phyloP scores from a whole-genome alignment of 1,140 invertebrate species.

The Hirudo medicinalis region DNA sequence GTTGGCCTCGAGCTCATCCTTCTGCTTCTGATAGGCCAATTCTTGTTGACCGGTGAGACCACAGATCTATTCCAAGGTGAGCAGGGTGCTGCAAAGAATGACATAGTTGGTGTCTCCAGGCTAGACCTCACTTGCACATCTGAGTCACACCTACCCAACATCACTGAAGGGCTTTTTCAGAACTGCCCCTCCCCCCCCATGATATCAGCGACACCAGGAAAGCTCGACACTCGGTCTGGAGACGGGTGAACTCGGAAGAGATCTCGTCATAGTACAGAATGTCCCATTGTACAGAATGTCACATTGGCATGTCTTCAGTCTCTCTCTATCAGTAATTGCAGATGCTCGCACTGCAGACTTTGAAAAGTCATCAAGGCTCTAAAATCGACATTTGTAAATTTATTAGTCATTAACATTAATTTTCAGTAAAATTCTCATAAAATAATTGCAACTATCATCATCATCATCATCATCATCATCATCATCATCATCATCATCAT shows the following conservation, averaged over 20 bases:
- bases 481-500: background rate
- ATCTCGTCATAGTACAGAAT: conserved; percentile 87
- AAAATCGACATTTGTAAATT: too few relatives aligned
- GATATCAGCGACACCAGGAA: conserved; percentile 29
- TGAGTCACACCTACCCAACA: conserved; percentile 28
- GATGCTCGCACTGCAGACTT: background rate
- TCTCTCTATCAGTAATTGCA: conserved; percentile 27
- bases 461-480: too few relatives aligned
- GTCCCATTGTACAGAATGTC: conserved; percentile 74
- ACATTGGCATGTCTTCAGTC: conserved; percentile 50
- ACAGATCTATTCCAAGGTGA: conserved; percentile 30
- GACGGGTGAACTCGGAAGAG: conserved; percentile 64
- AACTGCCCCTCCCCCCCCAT: conserved; percentile 31
- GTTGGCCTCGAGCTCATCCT: background rate
- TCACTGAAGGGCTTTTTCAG: conserved; percentile 28
- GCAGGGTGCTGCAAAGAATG: conserved; percentile 18
- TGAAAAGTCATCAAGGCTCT: too few relatives aligned
- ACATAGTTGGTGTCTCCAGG: background rate
- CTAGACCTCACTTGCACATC: background rate
- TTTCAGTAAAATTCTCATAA: too few relatives aligned
- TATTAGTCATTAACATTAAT: too few relatives aligned
- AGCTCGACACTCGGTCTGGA: conserved; percentile 38
- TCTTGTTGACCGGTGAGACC: background rate
- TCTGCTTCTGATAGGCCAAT: background rate
- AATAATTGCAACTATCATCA: too few relatives aligned